These are phyloP conservation scores for Urophycis tenuis DNA, from an alignment of 2,797 vertebrate genomes.

Conservation along the genomic window DNA sequence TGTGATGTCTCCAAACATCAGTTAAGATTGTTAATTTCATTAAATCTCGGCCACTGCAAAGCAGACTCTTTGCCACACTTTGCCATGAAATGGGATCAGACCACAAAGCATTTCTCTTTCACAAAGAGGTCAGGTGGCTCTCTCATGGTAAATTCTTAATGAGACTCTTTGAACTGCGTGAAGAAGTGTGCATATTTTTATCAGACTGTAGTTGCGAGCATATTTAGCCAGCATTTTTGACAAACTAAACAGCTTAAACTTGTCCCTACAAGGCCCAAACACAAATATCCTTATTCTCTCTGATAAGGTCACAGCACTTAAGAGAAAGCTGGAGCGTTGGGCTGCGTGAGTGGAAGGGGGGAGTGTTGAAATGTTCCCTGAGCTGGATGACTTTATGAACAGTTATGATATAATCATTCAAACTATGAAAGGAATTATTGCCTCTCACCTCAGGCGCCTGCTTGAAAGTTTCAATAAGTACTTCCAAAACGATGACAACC, in stretches of 20 bases:
- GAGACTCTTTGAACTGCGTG: no score
- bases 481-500: slow-evolving; percentile 6
- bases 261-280: slow-evolving; percentile 18
- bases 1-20: no score
- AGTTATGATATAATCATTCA: slow-evolving; percentile 1
- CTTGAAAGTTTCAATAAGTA: slow-evolving; percentile 7
- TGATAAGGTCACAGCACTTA: slow-evolving; percentile 5
- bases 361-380: slow-evolving; percentile 15
- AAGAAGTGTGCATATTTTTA: no score
- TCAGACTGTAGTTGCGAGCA: no score
- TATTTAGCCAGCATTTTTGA: slow-evolving; percentile 16
- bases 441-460: slow-evolving; percentile 9
- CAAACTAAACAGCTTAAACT: slow-evolving; percentile 4
- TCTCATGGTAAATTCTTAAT: no score
- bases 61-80: no score
- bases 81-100: no score
- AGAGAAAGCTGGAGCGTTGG: slow-evolving; percentile 11
- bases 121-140: no score
- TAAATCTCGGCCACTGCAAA: no score
- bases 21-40: no score
- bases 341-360: neutral
- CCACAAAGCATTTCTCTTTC: no score
- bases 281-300: slow-evolving; percentile 1
- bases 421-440: slow-evolving; percentile 11
- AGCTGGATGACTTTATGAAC: slow-evolving; percentile 11